These are phyloP conservation scores for Pangasius mekongensis DNA, from an alignment of 2,797 vertebrate species.

Conservation along the genomic window DNA sequence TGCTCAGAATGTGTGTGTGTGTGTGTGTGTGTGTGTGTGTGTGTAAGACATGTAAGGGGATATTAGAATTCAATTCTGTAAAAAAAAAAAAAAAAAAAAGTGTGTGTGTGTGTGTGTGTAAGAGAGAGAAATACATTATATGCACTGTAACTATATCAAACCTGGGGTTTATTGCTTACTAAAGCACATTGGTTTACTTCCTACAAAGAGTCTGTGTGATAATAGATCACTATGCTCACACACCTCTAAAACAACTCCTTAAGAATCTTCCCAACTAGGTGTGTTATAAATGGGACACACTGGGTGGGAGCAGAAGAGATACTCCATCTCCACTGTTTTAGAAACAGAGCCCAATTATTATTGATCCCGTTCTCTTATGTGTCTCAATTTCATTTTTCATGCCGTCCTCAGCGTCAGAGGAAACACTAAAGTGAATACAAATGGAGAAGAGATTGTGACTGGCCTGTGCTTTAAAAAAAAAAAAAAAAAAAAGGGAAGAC, in stretches of 20 bases:
- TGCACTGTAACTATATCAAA: conserved; percentile 6
- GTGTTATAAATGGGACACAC: conserved; percentile 31
- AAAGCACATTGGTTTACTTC: conserved; percentile 20
- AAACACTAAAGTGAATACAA: neutral
- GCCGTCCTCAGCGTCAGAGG: neutral
- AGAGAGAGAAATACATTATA: conserved; percentile 4
- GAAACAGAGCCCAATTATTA: conserved; percentile 39
- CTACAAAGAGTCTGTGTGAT: neutral
- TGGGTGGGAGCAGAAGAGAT: conserved; percentile 2
- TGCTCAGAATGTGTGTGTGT: conserved; percentile 1
- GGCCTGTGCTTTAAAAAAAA: neutral
- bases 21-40: conserved; percentile 9
- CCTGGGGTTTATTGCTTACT: conserved; percentile 15
- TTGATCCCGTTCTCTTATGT: conserved; percentile 35
- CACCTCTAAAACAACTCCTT: conserved; percentile 10
- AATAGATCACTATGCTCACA: conserved; percentile 9
- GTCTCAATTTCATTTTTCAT: conserved; percentile 41
- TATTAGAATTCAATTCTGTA: neutral
- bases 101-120: neutral
- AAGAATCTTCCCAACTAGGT: conserved; percentile 24
- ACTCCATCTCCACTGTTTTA: conserved; percentile 34
- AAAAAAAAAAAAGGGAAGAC: neutral
- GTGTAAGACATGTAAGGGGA: neutral
- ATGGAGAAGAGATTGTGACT: neutral
- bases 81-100: neutral